Conservation (phyloP, 2,888 invertebrate genomes). For the Pomacea canaliculata region DNA sequence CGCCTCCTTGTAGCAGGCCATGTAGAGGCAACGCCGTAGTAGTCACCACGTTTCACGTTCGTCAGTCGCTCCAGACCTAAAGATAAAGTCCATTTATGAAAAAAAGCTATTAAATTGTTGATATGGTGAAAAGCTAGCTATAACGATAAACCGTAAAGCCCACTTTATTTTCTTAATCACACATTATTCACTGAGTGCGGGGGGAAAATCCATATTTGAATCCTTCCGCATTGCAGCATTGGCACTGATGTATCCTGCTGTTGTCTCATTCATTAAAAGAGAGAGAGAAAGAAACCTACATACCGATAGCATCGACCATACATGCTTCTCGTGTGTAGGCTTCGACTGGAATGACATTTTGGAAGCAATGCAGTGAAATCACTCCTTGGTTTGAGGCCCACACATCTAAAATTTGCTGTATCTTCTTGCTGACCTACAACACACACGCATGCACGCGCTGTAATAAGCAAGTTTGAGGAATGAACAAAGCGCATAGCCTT, state of each 20-base stretch:
- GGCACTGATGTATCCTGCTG: no score
- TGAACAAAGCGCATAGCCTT: no score
- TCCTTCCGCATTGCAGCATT: no score
- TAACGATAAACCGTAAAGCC: no score
- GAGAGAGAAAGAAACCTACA: slow-evolving; percentile 18
- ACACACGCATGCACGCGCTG: no score
- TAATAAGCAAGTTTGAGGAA: no score
- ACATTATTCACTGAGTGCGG: no score
- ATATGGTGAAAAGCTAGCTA: no score
- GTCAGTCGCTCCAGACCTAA: slow-evolving; percentile 79
- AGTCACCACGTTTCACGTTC: slow-evolving; percentile 85
- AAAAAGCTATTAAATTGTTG: no score
- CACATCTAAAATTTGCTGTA: slow-evolving; percentile 85
- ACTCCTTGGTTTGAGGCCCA: slow-evolving; percentile 89
- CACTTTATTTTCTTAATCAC: no score
- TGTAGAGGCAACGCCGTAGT: slow-evolving; percentile 82
- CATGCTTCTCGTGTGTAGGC: slow-evolving; percentile 94
- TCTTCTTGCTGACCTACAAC: slow-evolving; percentile 73
- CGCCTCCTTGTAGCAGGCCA: slow-evolving; percentile 81
- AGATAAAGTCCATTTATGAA: slow-evolving; percentile 11
- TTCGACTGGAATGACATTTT: slow-evolving; percentile 90
- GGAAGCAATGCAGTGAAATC: slow-evolving; percentile 90
- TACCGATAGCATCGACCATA: slow-evolving; percentile 89
- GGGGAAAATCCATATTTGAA: no score
- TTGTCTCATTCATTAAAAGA: no score